Evolutionary conservation across 35 echinoderm and acorn worm genomes (phyloP).

Genomic region (Patiria miniata): DNA sequence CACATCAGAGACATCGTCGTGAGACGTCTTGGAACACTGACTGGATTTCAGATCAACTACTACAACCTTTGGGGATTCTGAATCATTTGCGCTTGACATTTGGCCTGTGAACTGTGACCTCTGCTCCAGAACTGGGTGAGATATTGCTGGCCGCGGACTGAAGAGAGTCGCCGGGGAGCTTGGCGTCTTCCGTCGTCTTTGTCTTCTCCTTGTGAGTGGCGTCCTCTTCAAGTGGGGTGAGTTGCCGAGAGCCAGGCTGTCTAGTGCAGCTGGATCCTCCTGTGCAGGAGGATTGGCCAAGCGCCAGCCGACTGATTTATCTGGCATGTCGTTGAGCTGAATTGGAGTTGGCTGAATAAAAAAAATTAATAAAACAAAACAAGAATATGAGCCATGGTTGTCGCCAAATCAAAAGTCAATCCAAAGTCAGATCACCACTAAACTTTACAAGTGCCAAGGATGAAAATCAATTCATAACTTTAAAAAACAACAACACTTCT

Average conservation of each 20-base stretch:
- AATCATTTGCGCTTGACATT: constrained; percentile 11
- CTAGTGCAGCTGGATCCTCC: not conserved
- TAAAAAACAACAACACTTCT: too few species aligned
- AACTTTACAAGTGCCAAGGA: too few species aligned
- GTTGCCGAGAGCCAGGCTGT: not conserved
- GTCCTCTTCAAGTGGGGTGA: not conserved
- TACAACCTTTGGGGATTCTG: constrained; percentile 52
- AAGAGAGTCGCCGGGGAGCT: constrained; percentile 62
- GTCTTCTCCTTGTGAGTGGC: not conserved
- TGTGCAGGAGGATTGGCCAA: constrained; percentile 50
- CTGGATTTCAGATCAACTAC: constrained; percentile 45
- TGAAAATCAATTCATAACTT: too few species aligned
- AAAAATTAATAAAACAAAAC: not conserved
- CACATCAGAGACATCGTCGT: not conserved
- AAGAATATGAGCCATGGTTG: too few species aligned
- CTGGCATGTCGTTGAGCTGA: constrained; percentile 7
- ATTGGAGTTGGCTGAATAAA: constrained; percentile 2
- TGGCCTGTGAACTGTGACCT: not conserved
- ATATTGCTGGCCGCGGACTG: not conserved
- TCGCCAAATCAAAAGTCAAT: too few species aligned
- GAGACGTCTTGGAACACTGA: not conserved
- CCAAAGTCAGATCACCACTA: too few species aligned
- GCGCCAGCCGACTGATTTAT: constrained; percentile 54
- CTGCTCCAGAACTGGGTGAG: not conserved
- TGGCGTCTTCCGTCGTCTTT: constrained; percentile 47